Base-by-base conservation (phyloP, 2,797 vertebrate species). In the Sparus aurata region DNA sequence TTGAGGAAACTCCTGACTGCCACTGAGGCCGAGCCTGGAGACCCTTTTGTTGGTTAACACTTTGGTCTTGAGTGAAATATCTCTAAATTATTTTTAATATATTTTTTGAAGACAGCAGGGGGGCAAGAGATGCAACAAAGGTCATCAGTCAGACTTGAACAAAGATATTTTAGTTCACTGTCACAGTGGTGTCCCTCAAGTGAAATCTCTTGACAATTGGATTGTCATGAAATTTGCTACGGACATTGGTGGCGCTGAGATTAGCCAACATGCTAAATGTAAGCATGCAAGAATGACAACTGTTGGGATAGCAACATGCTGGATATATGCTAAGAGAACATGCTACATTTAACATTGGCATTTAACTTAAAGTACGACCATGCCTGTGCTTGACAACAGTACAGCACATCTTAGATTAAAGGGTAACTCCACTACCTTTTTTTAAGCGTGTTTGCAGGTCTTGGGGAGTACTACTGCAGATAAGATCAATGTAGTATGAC, bases 101-200 rank as follows among this genome's bases (percentile, higher is more conserved):
- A 1, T 61, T 45, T 59, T 34, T 18, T 59, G 23, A 11, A 9
- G 20, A 43, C 22, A 18, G 50, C 9, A 11, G 52, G 16, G 27
- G 52, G 34, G n/a, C 27, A 16, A 63, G 16, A 72, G 23, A 60
- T 41, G 11, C 30, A 60, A 45, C 49, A 62, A 61, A 25, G 47
- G 7, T 62, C 16, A n/a, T 11, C 16, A 15, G 50, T 59, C 5
- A 34, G 23, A 54, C 38, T 63, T 20, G n/a, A 49, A 17, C 1
- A 1, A 30, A 20, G 12, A 66, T 57, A 17, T 12, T 17, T 27
- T 46, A 18, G 30, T 25, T 25, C 30, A 47, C 34, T 43, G 34
- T 12, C n/a, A 68, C 5, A 54, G 34, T 2, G 50, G 2, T 1
- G 4, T 34, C 20, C 30, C 34, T 34, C 9, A 7, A 9, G 34